Percentiles rank a stretch among this genome's conserved stretches.
These are phyloP conservation scores for Drosophila nikananu DNA, from an alignment of 1,140 invertebrate genomes.

Conservation along the genomic window DNA sequence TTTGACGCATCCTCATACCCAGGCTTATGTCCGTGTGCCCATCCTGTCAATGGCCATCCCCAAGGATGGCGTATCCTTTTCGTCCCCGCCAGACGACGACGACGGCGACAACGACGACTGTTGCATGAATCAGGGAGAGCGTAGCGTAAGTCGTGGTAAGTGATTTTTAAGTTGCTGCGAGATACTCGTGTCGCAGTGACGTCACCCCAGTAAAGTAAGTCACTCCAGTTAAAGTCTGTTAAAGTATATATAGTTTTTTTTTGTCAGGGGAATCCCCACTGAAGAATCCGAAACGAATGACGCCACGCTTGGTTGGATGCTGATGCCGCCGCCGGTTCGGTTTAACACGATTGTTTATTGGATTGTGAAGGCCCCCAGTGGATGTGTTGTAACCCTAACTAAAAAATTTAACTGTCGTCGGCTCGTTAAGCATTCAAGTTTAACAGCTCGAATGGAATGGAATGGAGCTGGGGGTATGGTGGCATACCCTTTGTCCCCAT, in stretches of 20 bases:
- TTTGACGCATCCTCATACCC: conserved; percentile 36
- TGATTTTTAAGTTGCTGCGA: conserved; percentile 79
- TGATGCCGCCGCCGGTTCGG: conserved; percentile 61
- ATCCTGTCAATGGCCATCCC: conserved; percentile 40
- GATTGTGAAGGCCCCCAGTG: conserved; percentile 67
- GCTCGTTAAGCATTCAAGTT: conserved; percentile 81
- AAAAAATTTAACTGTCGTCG: conserved; percentile 66
- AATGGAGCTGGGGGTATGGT: conserved; percentile 29
- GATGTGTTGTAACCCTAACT: conserved; percentile 25
- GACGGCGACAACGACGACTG: conserved; percentile 19
- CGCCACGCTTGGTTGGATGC: conserved; percentile 64
- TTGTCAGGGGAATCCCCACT: conserved; percentile 12
- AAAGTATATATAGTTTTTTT: conserved; percentile 15
- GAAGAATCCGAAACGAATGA: conserved; percentile 39
- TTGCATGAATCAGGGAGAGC: conserved; percentile 81
- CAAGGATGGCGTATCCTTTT: conserved; percentile 56
- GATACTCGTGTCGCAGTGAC: conserved; percentile 58
- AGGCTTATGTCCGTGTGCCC: conserved; percentile 7
- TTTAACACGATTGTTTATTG: conserved; percentile 84
- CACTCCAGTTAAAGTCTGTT: conserved; percentile 44
- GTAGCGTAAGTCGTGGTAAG: conserved; percentile 78
- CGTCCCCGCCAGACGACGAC: conserved; percentile 43
- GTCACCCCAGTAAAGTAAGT: conserved; percentile 64
- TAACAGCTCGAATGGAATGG: conserved; percentile 66
- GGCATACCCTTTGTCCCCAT: conserved; percentile 15